These are phyloP conservation scores for Capitella teleta DNA, from an alignment of 1,140 invertebrate species.

Conservation along the genomic window DNA sequence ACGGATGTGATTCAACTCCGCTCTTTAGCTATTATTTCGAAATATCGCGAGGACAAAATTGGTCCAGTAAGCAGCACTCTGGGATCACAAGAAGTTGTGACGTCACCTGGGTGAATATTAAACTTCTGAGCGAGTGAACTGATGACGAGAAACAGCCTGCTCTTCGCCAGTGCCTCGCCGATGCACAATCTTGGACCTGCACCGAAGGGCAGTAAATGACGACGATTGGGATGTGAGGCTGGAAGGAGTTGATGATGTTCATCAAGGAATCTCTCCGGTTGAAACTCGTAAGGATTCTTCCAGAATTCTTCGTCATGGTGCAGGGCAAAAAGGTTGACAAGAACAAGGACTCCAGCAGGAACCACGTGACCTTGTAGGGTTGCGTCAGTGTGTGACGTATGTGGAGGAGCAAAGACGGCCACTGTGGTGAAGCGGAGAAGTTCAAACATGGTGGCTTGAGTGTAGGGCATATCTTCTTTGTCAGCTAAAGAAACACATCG, in stretches of 20 bases:
- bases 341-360: slow-evolving; percentile 27
- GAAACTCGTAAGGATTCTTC: slow-evolving; percentile 56
- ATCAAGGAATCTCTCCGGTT: slow-evolving; percentile 51
- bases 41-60: too few relatives aligned
- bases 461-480: slow-evolving; percentile 19
- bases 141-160: slow-evolving; percentile 3
- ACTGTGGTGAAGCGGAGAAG: slow-evolving; percentile 21
- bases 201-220: slow-evolving; percentile 8
- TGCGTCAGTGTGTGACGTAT: slow-evolving; percentile 18
- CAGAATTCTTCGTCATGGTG: slow-evolving; percentile 41
- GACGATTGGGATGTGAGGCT: not conserved
- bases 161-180: slow-evolving; percentile 5
- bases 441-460: slow-evolving; percentile 25
- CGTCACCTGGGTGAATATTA: too few relatives aligned
- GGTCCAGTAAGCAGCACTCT: too few relatives aligned
- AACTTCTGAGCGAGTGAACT: slow-evolving; percentile 2
- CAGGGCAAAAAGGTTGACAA: slow-evolving; percentile 27
- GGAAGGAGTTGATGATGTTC: not conserved
- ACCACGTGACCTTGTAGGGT: slow-evolving; percentile 29
- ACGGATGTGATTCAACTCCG: too few relatives aligned
- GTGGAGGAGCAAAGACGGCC: slow-evolving; percentile 35
- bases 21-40: too few relatives aligned
- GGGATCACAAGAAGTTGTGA: too few relatives aligned
- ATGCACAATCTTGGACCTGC: slow-evolving; percentile 6
- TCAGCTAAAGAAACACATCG: slow-evolving; percentile 20